Conservation (phyloP, 2,797 vertebrate genomes). For the Tokudaia tokunoshimensis region DNA sequence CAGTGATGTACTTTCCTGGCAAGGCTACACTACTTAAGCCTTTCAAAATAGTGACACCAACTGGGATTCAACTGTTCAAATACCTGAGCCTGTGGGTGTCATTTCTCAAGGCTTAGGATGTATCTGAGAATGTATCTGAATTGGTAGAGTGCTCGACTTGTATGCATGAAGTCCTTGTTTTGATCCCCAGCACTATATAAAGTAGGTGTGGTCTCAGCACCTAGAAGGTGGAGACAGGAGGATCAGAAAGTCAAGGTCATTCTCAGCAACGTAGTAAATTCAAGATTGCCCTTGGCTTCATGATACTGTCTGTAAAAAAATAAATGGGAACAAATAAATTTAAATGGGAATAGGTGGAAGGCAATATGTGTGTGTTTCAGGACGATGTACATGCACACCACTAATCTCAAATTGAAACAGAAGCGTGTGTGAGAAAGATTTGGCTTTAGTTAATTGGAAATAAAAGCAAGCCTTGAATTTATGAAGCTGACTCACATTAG, state of each 20-base stretch:
- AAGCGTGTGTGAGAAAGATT: not conserved
- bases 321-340: not conserved
- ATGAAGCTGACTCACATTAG: not conserved
- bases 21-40: not conserved
- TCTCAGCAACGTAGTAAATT: not conserved
- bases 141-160: not conserved
- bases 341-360: not conserved
- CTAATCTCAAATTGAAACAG: not conserved
- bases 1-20: not conserved
- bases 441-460: constrained; percentile 2
- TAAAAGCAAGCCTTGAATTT: constrained; percentile 32
- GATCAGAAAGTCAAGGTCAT: not conserved
- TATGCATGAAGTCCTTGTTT: not conserved
- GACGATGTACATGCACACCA: not conserved
- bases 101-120: not conserved
- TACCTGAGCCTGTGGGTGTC: not conserved
- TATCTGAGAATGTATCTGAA: not conserved
- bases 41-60: not conserved
- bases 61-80: not conserved
- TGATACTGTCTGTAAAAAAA: not conserved
- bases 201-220: not conserved
- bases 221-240: not conserved
- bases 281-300: not conserved
- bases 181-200: not conserved
- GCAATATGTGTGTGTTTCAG: not conserved